Evolutionary conservation across 1,140 invertebrate genomes (phyloP), one percentile per base, ranked within the genome.

Genomic region (Drosophila baimaii): DNA sequence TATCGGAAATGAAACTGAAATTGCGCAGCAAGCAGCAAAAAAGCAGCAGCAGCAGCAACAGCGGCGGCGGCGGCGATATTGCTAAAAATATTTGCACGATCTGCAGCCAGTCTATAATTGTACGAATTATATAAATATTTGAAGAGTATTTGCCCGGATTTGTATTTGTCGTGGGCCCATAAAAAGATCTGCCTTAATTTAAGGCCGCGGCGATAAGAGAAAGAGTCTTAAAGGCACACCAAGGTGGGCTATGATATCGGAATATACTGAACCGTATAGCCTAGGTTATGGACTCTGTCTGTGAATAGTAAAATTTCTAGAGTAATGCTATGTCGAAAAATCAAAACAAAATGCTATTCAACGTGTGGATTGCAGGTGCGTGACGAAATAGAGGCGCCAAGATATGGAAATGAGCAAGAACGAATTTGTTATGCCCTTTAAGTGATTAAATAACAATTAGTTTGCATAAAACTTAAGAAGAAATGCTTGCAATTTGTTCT

Each of bases 81-180:
- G 69, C 83, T 79, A 88, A 77, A 86, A 88, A 88, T 88, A 86
- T 83, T 54, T 72, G 63, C 47, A 19, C 58, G 63, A 62, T 79
- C 70, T 64, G 65, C 44, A 76, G 62, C 56, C 65, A 52, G 70
- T 64, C 75, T 86, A 89, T 83, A 88, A 83, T 79, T 88, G 72
- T 83, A 83, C 77, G 39, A 77, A 72, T 82, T 88, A 79, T 82
- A 86, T 86, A 86, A 86, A 86, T 86, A 88, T 88, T 86, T 82
- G 63, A 41, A 64, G 44, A 58, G 69, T 49, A 74, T 75, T 79
- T 75, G 47, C 27, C 54, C 43, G 41, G 46, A 66, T 44, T 58
- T 21, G 35, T 21, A 62, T 73, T 62, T 74, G 51, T 13, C 13
- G 39, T 54, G 12, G 23, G 47, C 31, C 37, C 56, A 55, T 52